These are phyloP conservation scores for Achatina immaculata DNA, from an alignment of 1,140 invertebrate species.

Conservation along the genomic window DNA sequence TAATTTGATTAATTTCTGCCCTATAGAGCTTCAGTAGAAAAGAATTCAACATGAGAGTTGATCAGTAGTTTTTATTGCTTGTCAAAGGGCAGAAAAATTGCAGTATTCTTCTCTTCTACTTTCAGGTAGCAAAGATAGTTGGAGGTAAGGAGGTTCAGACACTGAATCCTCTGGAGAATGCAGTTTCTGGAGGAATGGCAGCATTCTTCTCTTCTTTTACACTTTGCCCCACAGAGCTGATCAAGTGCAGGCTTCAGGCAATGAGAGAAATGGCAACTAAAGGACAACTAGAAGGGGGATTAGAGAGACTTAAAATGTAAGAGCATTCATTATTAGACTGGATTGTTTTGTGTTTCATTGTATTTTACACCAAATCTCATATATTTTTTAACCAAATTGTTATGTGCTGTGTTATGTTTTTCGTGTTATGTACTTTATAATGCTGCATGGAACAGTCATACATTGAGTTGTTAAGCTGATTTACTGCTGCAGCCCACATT, in stretches of 20 bases:
- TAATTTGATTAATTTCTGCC: too few relatives aligned
- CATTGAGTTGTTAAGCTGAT: too few relatives aligned
- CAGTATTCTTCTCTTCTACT: background rate
- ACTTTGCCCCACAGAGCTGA: slow-evolving; percentile 96
- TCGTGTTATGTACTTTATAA: too few relatives aligned
- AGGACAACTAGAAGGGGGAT: slow-evolving; percentile 61
- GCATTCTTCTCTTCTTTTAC: slow-evolving; percentile 97
- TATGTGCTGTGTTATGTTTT: too few relatives aligned
- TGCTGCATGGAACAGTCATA: too few relatives aligned
- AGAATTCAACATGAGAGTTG: too few relatives aligned
- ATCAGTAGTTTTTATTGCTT: too few relatives aligned
- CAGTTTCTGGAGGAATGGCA: slow-evolving; percentile 92
- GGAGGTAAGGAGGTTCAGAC: slow-evolving; percentile 48
- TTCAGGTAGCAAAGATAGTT: slow-evolving; percentile 23
- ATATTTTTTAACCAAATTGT: too few relatives aligned
- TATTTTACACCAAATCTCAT: too few relatives aligned
- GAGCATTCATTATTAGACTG: slow-evolving; percentile 25
- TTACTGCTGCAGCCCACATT: too few relatives aligned
- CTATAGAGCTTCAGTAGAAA: too few relatives aligned
- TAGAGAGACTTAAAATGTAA: slow-evolving; percentile 63
- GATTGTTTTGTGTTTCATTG: too few relatives aligned
- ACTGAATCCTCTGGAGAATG: slow-evolving; percentile 81
- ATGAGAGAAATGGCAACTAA: slow-evolving; percentile 83
- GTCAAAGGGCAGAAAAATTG: background rate
- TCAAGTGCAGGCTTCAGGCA: slow-evolving; percentile 98